Base-by-base conservation (phyloP, 2,113 vertebrate genomes). In the Cyprinodon tularosa region DNA sequence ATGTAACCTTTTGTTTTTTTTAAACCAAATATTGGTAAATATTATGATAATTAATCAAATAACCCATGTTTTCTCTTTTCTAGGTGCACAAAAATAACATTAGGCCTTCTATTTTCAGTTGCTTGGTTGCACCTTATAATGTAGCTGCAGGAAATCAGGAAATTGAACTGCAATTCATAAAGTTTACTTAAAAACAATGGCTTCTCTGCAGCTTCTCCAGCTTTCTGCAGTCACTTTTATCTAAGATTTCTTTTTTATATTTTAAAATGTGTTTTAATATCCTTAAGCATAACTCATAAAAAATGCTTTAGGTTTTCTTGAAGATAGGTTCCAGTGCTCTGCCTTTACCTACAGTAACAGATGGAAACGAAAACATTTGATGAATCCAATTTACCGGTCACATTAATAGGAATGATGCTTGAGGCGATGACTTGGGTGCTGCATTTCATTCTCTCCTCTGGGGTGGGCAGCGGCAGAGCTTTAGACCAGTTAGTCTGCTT, bases 401-500 rank as follows among this genome's bases (percentile, higher is more conserved):
- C 97, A 83, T 99, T 98, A 94, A 99, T 99, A 93, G 98, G 97
- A 90, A 99, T 96, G 94, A 99, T 94, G 91, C 96, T 97, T 90
- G 98, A 99, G 90, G 93, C 94, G 92, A 99, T 94, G 93, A 96
- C 95, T 95, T 96, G 96, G 83, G 97, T 96, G 86, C 95, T 95
- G 91, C 93, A 96, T 93, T 97, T 99, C 97, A 99, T 97, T 92
- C 96, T 96, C 93, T 99, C 96, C 89, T 98, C 97, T 45, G 98
- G 98, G 40, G 98, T 99, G 62, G 98, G 98, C 89, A 99, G 95
- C 88, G 97, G 98, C 92, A 99, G 95, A 53, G 93, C 95, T 94
- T 95, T 95, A 89, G 92, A 96, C 98, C 98, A 99, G 95, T 99
- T 99, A 91, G 98, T 99, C 95, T 98, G 98, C 88, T 97, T 99